Percentiles rank a stretch among this genome's conserved stretches.
Conservation (phyloP, 2,113 vertebrate species). For the Symphodus melops region DNA sequence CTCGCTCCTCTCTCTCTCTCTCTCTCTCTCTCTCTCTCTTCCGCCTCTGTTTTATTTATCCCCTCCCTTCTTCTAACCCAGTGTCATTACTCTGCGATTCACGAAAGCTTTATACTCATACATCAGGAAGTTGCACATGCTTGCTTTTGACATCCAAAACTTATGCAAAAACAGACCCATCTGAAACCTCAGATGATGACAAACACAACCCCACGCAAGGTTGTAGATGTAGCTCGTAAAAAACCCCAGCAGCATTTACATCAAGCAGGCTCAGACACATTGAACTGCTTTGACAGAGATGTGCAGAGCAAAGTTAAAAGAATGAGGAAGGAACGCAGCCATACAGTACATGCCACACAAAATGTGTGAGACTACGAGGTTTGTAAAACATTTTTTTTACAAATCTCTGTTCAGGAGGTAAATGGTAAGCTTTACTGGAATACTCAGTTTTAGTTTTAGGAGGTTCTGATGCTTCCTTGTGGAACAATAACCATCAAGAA, state of each 20-base stretch:
- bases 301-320: background rate
- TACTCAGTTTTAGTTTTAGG: background rate
- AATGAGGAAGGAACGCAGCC: constrained; percentile 31
- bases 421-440: background rate
- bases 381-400: too few relatives aligned
- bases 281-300: background rate
- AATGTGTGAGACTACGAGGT: background rate
- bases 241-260: background rate
- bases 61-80: background rate
- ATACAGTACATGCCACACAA: background rate
- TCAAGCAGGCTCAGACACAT: background rate
- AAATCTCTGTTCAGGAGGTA: background rate
- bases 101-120: background rate
- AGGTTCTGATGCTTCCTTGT: background rate
- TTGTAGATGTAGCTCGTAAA: background rate
- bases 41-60: constrained; percentile 18
- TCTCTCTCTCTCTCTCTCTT: constrained; percentile 33
- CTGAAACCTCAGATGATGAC: background rate
- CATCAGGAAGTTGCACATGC: background rate
- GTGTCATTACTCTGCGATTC: background rate
- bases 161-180: constrained; percentile 5
- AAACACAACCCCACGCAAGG: background rate
- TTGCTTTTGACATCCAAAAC: constrained; percentile 5
- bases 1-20: constrained; percentile 24
- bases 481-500: constrained; percentile 19